Evolutionary conservation across 1,140 invertebrate species (phyloP), one percentile per base, ranked within the genome.

Genomic region (Wasmannia auropunctata): DNA sequence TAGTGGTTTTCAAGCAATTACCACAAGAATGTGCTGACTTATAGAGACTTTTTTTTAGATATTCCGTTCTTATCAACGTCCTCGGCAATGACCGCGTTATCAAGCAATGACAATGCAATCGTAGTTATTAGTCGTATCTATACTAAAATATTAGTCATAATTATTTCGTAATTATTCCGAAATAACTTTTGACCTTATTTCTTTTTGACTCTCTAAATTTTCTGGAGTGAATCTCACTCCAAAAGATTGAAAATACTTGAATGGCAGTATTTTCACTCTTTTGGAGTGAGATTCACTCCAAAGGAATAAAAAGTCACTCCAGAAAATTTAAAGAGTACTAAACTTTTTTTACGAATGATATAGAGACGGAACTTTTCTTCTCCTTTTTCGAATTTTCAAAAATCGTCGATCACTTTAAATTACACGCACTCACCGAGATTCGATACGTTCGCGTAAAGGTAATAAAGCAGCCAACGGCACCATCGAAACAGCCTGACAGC

Each of bases 351-450:
- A 37, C n/a, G n/a, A n/a, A n/a, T n/a, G n/a, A 3, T 65, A 28
- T 0, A 65, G 22, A 67, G 34, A 40, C n/a, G 19, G 40, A 56
- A 72, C 2, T 16, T 4, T 6, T 80, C 2, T 25, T 34, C 3
- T 40, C 4, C 34, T 14, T 31, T 22, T 28, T 16, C 16, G 1
- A 31, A 58, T 19, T 75, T 75, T 63, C 19, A 67, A 67, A 10
- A 25, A 4, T 54, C 10, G 3, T 54, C 10, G 3, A 80, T 69
- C 40, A 28, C 16, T 22, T 54, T 25, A 74, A 87, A 28, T 54
- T 31, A 65, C 19, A n/a, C 19, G 46, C 63, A 92, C 93, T 94
- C 85, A 94, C 93, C 92, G 40, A 93, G 60, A 63, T 79, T 86
- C 19, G 92, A 84, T 60, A 93, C 58, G 88, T 93, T 91, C 67